Evolutionary conservation across 2,888 invertebrate genomes (phyloP).

Genomic region (Unio pictorum): DNA sequence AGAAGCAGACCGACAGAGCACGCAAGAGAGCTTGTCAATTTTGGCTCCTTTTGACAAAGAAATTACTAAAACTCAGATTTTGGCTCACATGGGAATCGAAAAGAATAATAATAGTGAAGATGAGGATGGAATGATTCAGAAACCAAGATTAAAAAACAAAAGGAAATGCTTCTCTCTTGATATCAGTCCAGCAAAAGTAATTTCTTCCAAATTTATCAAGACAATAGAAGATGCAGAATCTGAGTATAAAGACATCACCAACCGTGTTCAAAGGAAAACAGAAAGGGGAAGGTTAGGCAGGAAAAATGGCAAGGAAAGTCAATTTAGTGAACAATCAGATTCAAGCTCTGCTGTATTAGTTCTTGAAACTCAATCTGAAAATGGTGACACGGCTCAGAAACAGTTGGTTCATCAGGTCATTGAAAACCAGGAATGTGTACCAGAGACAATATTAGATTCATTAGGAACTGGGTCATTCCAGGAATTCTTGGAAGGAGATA

Average conservation of each 20-base stretch:
- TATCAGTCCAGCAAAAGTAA: conserved; percentile 19
- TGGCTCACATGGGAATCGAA: not conserved
- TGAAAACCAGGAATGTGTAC: too few species aligned
- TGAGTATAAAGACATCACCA: not conserved
- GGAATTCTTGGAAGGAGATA: too few species aligned
- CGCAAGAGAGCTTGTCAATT: conserved; percentile 14
- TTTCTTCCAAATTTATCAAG: not conserved
- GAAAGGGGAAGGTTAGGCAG: too few species aligned
- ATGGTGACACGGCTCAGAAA: not conserved
- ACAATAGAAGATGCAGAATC: not conserved
- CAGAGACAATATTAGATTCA: too few species aligned
- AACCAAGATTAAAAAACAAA: conserved; percentile 10
- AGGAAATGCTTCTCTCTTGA: conserved; percentile 33
- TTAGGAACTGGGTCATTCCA: too few species aligned
- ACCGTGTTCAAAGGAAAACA: too few species aligned
- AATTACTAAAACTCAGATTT: not conserved
- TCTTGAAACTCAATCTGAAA: not conserved
- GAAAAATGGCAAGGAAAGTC: too few species aligned
- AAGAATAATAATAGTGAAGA: conserved; percentile 17
- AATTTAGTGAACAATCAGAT: not conserved
- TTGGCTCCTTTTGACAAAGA: conserved; percentile 1
- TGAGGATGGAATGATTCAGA: conserved; percentile 15
- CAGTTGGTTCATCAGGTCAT: too few species aligned
- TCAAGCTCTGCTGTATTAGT: not conserved
- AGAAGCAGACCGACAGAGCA: not conserved